A percentile compares a stretch with the other conserved stretches of the same genome.
These are phyloP conservation scores for Rhinoraja longicauda DNA, from an alignment of 2,797 vertebrate species.

Conservation along the genomic window DNA sequence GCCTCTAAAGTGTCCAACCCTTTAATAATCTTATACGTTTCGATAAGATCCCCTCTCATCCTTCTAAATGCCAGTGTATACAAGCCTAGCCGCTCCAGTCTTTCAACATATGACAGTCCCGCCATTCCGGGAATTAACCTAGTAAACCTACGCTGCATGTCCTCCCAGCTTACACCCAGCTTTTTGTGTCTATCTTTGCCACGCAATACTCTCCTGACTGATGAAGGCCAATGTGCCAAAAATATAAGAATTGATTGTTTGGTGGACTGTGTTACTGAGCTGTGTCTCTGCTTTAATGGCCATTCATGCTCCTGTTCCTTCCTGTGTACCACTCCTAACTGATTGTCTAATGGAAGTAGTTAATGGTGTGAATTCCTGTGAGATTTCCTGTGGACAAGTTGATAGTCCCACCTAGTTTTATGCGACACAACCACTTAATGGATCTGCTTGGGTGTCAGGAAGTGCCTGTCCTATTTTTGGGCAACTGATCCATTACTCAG, in stretches of 20 bases:
- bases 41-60: too few species aligned
- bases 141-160: too few species aligned
- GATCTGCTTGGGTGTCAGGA: conserved; percentile 9
- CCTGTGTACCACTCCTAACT: neutral
- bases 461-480: neutral
- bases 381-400: neutral
- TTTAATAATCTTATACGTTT: too few species aligned
- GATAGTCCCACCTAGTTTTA: neutral
- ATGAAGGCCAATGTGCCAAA: too few species aligned
- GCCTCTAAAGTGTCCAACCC: too few species aligned
- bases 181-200: too few species aligned
- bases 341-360: conserved; percentile 3
- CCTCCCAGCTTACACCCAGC: too few species aligned
- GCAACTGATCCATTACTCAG: neutral
- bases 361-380: neutral
- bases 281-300: neutral
- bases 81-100: too few species aligned
- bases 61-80: too few species aligned
- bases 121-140: too few species aligned
- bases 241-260: neutral
- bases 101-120: too few species aligned
- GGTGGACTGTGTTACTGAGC: neutral
- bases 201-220: too few species aligned
- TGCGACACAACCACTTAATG: neutral
- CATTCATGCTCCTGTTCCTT: neutral